These are phyloP conservation scores for Rhinichthys klamathensis DNA, from an alignment of 2,113 vertebrate species.

Conservation along the genomic window DNA sequence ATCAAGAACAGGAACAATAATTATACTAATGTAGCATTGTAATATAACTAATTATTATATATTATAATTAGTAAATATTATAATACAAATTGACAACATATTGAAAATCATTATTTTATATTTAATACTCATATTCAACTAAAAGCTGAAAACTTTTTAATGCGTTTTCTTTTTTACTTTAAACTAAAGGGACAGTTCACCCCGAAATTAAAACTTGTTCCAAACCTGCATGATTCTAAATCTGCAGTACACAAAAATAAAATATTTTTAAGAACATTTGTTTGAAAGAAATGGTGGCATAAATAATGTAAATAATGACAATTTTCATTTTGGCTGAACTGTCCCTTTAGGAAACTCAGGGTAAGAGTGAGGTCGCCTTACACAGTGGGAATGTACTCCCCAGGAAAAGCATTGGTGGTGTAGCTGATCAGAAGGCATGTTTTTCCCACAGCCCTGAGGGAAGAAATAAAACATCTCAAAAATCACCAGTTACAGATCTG, in stretches of 20 bases:
- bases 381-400: conserved; percentile 99
- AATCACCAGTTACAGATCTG: not conserved
- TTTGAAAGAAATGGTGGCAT: not conserved
- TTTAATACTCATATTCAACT: not conserved
- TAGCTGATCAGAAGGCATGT: conserved; percentile 99
- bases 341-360: not conserved
- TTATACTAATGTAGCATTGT: too few species aligned
- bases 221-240: not conserved
- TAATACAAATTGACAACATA: too few species aligned
- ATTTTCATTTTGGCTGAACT: not conserved
- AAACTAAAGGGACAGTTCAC: not conserved
- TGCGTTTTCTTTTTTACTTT: not conserved
- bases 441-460: conserved; percentile 94
- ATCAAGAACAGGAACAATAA: not conserved
- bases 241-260: too few species aligned
- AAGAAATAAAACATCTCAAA: not conserved
- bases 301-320: not conserved
- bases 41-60: too few species aligned
- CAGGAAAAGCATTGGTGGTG: conserved; percentile 98
- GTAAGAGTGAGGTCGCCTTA: conserved; percentile 75
- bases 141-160: too few species aligned
- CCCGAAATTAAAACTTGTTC: not conserved
- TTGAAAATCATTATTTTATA: not conserved
- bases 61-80: too few species aligned
- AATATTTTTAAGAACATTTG: not conserved